Base-by-base conservation (phyloP, 2,797 vertebrate species). In the Enteromius mattozi region DNA sequence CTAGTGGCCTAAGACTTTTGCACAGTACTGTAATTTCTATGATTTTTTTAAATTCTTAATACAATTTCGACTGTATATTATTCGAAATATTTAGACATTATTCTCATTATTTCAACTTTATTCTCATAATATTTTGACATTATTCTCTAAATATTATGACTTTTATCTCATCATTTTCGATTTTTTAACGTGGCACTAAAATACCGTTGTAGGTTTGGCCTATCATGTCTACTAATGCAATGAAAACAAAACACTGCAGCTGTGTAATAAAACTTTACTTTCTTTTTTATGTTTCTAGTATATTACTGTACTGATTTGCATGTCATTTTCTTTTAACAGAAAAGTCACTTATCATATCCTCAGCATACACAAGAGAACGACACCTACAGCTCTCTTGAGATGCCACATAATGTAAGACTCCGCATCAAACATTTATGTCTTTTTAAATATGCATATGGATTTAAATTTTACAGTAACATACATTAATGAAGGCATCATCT, bases 291-390 rank as follows among this genome's bases (percentile, higher is more conserved):
- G 24, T 6, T 13, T 61, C 12, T 27, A 61, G 4, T 4, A 3
- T 24, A 61, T 13, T 27, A 27, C 27, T 16, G 14, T 30, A 30
- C 13, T 65, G 13, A 65, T 16, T 16, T 30, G 14, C 10, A 3
- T 65, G 61, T 16, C 7, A 33, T 65, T 65, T 65, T 65, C 14
- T 65, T 14, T 63, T 63, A 63, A 65, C 61, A 65, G 90, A 90
- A 82, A 59, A 81, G 83, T 71, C 40, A 85, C 56, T 91, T 90
- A 87, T 89, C 90, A 87, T 94, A 94, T 89, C 86, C 81, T 84
- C 93, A 93, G 86, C 94, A 93, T 82, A 89, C 90, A 5, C 94
- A 94, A 0, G 94, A 95, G 89, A 94, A 93, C 14, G 93, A 94
- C 84, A 86, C 87, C 79, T 94, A 93, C 87, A 93, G 93, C 91